Base-by-base conservation (phyloP, 2,888 invertebrate species). In the Drosophila parthenogenetica region DNA sequence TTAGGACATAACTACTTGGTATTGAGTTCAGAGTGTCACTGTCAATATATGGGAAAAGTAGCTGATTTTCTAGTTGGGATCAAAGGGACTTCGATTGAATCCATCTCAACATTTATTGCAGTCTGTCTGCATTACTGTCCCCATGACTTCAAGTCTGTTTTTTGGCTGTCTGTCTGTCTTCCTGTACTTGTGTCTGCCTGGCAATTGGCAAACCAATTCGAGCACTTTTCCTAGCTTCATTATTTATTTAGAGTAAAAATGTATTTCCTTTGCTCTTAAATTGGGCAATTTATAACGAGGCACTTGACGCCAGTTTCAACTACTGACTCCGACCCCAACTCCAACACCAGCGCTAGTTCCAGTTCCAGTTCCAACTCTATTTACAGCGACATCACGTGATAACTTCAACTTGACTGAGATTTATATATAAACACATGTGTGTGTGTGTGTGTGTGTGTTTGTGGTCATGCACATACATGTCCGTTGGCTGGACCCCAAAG, bases 211-310 rank as follows among this genome's bases (percentile, higher is more conserved):
- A 65, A 40, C 48, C 55, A 19, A 51, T 60, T 58, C 62, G 25
- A 74, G 77, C 71, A 72, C 72, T 79, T 73, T 77, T 70, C 53
- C 79, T 59, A 29, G 70, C 40, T n/a, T 79, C 87, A 89, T 87
- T 87, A 87, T 87, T 87, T 87, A 87, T 90, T 87, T 89, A 89
- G 78, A 77, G 69, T 79, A 77, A 77, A 87, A 89, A 79, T 90
- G 89, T 87, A 89, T 79, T 90, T 84, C 80, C 85, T 79, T 75
- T 77, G 74, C 84, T 78, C 69, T 75, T 77, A 73, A 77, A 77
- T 78, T 86, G 81, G 87, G 78, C 90, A 88, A 89, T 87, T 87
- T 87, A 87, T 89, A 89, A 87, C 89, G 69, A 89, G 77, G 64
- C 89, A 87, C 87, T 85, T 89, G 79, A 89, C 79, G 84, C 79